A percentile compares a stretch with the other conserved stretches of the same genome.
phyloP scores from a whole-genome alignment of 2,113 vertebrate genomes.

The Callipepla californica region DNA sequence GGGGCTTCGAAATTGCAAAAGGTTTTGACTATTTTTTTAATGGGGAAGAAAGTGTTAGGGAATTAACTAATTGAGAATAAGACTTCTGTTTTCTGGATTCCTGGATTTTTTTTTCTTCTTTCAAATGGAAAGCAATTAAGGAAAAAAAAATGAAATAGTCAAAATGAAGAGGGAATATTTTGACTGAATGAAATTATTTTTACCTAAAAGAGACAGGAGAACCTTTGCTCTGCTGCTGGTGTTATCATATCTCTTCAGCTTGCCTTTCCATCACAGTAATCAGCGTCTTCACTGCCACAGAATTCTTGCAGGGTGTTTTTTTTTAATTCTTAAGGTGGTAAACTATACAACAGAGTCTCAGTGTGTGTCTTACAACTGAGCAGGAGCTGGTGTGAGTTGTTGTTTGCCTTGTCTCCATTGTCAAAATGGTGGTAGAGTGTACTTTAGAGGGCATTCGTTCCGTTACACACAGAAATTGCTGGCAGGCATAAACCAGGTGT shows the following conservation, averaged over 20 bases:
- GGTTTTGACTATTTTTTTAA: not conserved
- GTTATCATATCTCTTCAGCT: not conserved
- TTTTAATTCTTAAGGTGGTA: not conserved
- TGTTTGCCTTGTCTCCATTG: fast-evolving
- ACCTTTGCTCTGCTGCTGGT: not conserved
- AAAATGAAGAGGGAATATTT: not conserved
- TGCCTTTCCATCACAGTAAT: not conserved
- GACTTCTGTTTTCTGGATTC: not conserved
- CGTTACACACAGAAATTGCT: not conserved
- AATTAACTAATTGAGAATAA: not conserved
- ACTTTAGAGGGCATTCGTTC: not conserved
- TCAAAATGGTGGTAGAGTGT: not conserved
- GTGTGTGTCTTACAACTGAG: not conserved
- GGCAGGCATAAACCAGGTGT: not conserved
- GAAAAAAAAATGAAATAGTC: not conserved
- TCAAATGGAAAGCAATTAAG: not conserved
- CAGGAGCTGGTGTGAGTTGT: fast-evolving
- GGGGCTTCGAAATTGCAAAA: not conserved
- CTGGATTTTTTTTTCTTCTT: not conserved
- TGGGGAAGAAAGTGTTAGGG: not conserved
- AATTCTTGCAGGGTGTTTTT: not conserved
- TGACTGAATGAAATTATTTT: not conserved
- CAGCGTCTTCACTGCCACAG: not conserved
- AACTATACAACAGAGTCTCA: not conserved
- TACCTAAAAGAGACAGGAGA: not conserved